phyloP scores from a whole-genome alignment of 2,113 vertebrate genomes.

The Rallus limicola region DNA sequence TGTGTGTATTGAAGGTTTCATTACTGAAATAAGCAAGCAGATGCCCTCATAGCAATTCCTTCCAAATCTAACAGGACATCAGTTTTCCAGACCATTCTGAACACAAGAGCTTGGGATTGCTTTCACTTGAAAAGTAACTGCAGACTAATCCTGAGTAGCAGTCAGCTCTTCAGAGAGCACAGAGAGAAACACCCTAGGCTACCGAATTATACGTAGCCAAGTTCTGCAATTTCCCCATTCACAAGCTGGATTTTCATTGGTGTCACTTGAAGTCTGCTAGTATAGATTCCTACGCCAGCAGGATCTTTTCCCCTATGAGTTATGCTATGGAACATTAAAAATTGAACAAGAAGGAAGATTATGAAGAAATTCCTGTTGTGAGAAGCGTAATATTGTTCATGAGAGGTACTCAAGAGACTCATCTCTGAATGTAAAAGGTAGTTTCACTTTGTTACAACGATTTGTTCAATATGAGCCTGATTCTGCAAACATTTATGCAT shows the following conservation, averaged over 20 bases:
- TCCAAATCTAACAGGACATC: neutral
- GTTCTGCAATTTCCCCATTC: neutral
- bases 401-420: neutral
- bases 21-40: neutral
- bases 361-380: neutral
- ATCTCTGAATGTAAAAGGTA: neutral
- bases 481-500: neutral
- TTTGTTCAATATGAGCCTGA: neutral
- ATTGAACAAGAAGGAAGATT: neutral
- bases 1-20: neutral
- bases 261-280: neutral
- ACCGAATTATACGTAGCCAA: neutral
- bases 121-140: neutral
- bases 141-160: neutral
- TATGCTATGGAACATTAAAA: neutral
- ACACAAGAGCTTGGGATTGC: neutral
- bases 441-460: neutral
- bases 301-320: neutral
- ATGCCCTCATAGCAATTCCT: neutral
- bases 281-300: accelerated
- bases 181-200: neutral
- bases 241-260: neutral
- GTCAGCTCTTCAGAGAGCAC: neutral
- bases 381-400: neutral
- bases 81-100: neutral